phyloP scores from a whole-genome alignment of 2,797 vertebrate species.

The Lepus oiostolus region DNA sequence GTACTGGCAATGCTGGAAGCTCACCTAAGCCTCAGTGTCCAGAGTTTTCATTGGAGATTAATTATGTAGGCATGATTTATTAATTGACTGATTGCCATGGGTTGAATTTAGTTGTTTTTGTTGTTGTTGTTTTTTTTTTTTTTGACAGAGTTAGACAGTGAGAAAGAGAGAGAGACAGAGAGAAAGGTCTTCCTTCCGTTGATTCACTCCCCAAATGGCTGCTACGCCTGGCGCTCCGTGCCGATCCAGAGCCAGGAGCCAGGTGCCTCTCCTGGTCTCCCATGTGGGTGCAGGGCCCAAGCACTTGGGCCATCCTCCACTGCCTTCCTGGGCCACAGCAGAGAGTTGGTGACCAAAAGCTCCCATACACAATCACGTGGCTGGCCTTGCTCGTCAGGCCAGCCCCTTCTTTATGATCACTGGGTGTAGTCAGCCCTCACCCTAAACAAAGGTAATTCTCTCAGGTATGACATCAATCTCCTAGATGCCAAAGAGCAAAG shows the following conservation, averaged over 20 bases:
- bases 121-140: no score
- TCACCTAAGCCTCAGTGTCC: neutral
- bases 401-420: fast-evolving
- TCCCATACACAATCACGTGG: neutral
- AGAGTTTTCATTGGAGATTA: neutral
- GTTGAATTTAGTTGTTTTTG: no score
- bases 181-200: no score
- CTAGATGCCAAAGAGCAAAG: neutral
- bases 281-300: no score
- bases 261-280: no score
- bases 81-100: neutral
- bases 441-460: neutral
- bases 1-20: neutral
- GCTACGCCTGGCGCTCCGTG: no score
- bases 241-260: no score
- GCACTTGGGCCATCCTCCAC: no score
- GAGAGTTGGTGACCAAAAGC: neutral
- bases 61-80: neutral
- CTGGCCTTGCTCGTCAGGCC: neutral
- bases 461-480: neutral
- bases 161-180: no score
- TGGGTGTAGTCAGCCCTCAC: neutral
- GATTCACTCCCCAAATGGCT: no score
- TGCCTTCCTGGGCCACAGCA: no score
- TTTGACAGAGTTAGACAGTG: no score